Evolutionary conservation across 2,888 invertebrate genomes (phyloP), one percentile per base, ranked within the genome.

Genomic region (Rhamnusium bicolor): DNA sequence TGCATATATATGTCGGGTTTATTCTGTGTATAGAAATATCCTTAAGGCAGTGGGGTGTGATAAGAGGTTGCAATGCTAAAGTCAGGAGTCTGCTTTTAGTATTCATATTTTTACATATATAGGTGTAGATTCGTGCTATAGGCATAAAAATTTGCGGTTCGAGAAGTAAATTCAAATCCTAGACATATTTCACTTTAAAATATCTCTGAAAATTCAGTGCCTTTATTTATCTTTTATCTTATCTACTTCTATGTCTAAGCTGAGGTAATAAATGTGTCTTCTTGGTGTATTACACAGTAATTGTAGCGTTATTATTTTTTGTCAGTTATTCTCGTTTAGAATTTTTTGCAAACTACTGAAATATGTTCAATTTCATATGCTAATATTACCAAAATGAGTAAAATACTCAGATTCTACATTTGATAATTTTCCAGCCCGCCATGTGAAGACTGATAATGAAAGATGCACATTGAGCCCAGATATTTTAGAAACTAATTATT

Each of bases 31-130:
- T 24, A 46, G 56, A 21, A 67, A 67, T 40, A 56, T 46, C 56
- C 67, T 65, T 54, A 14, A 67, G 56, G 40, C 21, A 32, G 19
- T 18, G 46, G 67, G 19, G 46, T 61, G 46, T 46, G 67, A 67
- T 56, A 67, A 67, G 56, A 54, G 56, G 40, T 46, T 56, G 67
- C 56, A 56, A 46, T 16, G 14, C 40, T n/a, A 56, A 24, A 46
- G 21, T 21, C 65, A 19, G 56, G 14, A 54, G 56, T 54, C 54
- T 54, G 53, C 53, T 65, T 65, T 65, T 53, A 32, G 56, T 67
- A 56, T 67, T 67, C 67, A 67, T 67, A 67, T 67, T 67, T 67
- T 67, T 56, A 56, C 21, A 67, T 54, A 56, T 24, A 56, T 46
- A 6, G 56, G 40, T 12, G 67, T 21, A 16, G 18, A 46, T 32